phyloP scores from a whole-genome alignment of 2,113 vertebrate genomes.

The Romanogobio albipinnatus region DNA sequence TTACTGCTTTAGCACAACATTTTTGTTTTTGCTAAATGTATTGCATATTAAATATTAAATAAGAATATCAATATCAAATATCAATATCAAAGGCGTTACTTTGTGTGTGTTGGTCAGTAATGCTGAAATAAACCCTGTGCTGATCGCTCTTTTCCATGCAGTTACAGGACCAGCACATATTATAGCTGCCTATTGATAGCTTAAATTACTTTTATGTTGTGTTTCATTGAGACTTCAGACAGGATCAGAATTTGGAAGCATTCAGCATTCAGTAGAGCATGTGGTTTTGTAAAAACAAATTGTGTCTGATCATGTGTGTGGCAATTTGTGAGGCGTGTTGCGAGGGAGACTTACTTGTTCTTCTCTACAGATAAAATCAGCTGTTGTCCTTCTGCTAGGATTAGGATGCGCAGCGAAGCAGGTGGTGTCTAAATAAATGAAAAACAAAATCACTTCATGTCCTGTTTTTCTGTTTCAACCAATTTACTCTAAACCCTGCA shows the following conservation, averaged over 20 bases:
- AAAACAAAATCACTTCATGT: constrained; percentile 48
- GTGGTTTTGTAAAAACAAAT: background rate
- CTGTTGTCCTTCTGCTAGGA: constrained; percentile 77
- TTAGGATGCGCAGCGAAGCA: constrained; percentile 77
- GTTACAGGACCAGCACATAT: background rate
- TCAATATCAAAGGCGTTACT: background rate
- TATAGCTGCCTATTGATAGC: too few relatives aligned
- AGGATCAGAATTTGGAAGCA: background rate
- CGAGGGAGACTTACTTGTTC: constrained; percentile 80
- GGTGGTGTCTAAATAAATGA: constrained; percentile 82
- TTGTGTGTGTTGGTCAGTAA: background rate
- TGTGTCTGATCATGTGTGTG: constrained; percentile 1
- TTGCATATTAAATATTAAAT: background rate
- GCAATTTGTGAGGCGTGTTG: background rate
- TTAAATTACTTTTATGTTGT: background rate
- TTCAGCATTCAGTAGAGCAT: background rate
- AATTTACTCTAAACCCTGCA: constrained; percentile 22
- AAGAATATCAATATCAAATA: too few relatives aligned
- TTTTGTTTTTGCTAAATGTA: background rate
- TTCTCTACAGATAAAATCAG: constrained; percentile 86
- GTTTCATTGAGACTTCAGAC: constrained; percentile 1
- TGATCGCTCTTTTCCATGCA: background rate
- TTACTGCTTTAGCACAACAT: constrained; percentile 1
- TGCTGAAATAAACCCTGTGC: background rate
- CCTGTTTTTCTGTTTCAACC: constrained; percentile 20